Evolutionary conservation across 2,888 invertebrate species (phyloP), one percentile per base, ranked within the genome.

Genomic region (Sphaerophoria taeniata): DNA sequence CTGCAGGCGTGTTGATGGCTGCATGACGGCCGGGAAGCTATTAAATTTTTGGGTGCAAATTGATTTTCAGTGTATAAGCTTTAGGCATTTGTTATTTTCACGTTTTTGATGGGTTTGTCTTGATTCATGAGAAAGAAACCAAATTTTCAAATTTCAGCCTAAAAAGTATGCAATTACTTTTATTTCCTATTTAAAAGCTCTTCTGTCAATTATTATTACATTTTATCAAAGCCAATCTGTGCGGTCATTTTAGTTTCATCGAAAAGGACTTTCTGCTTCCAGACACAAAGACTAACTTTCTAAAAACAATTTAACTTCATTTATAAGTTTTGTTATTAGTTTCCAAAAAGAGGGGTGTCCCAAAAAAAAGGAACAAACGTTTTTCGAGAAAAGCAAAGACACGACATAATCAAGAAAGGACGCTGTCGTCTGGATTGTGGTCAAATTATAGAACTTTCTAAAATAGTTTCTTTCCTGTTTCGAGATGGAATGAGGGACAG

Each of bases 261-360:
- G 36, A 53, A 45, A 34, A 53, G 39, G 36, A 53, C 31, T 24
- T n/a, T n/a, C 24, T 24, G 24, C 24, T 24, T 24, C 45, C 58
- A 76, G 76, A 72, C 39, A 72, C 39, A 24, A 39, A 34, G 43
- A 43, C 24, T 81, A 85, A 85, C 69, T 81, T 85, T 63, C 45
- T 47, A 51, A 33, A 81, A 85, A 76, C 85, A 70, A 85, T 85
- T 81, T 77, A 47, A 70, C 80, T 80, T 85, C 85, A 70, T 76
- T 81, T 70, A 73, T 81, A 81, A 85, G 85, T 85, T 85, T 61
- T 65, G 43, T 81, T 81, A 85, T 85, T 85, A 85, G 81, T 85
- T 84, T 80, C 71, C 53, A 60, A 67, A 47, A 33, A 16, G 63
- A 3, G 33, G 61, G 72, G 65, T 55, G 69, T 56, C 9, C 11